These are phyloP conservation scores for Myiothlypis coronata DNA, from an alignment of 2,797 vertebrate genomes.

Conservation along the genomic window DNA sequence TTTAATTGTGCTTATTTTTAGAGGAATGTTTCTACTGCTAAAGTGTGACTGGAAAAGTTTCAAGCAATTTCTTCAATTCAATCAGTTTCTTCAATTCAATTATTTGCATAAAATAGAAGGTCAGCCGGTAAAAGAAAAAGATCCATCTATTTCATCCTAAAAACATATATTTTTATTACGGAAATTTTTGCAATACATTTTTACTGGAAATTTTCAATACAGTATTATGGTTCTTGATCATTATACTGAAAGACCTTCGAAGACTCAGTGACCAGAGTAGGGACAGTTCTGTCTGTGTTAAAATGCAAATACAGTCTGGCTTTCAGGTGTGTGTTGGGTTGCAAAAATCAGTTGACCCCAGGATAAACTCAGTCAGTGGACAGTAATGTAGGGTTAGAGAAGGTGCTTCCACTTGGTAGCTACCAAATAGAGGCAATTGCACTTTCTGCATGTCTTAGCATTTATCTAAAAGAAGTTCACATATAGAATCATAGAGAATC, in stretches of 20 bases:
- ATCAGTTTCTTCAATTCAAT: neutral
- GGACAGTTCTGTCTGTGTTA: fast-evolving
- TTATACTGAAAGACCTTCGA: neutral
- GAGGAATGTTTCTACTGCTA: neutral
- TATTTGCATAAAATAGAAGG: neutral
- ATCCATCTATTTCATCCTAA: neutral
- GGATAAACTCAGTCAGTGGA: neutral
- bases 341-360: neutral
- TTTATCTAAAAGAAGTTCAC: neutral
- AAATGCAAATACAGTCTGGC: neutral
- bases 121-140: neutral
- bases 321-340: neutral
- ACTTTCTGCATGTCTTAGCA: neutral
- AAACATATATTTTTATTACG: neutral
- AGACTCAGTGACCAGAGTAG: neutral
- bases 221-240: neutral
- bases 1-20: neutral
- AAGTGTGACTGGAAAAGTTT: neutral
- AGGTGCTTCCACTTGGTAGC: neutral
- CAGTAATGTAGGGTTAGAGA: neutral
- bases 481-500: neutral
- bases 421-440: fast-evolving
- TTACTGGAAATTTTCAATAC: neutral
- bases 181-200: neutral
- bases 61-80: neutral